Evolutionary conservation across 2,113 vertebrate species (phyloP).

Genomic region (Chaenocephalus aceratus): DNA sequence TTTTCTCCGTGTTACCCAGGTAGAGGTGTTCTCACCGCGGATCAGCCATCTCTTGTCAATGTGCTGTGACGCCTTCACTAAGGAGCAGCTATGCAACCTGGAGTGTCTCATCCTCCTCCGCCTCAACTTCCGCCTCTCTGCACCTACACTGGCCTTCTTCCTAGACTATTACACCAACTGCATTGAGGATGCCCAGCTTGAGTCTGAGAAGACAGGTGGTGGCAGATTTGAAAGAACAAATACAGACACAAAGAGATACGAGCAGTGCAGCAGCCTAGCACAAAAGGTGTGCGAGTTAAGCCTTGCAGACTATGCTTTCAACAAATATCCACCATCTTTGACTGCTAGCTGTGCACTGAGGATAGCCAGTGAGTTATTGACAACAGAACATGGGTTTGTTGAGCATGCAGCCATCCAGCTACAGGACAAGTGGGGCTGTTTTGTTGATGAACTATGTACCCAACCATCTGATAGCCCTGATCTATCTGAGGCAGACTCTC

Average conservation of each 20-base stretch:
- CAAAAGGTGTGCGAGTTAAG: slow-evolving; percentile 88
- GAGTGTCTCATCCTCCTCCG: slow-evolving; percentile 91
- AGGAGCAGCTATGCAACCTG: slow-evolving; percentile 92
- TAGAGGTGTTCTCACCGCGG: slow-evolving; percentile 89
- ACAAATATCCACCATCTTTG: slow-evolving; percentile 88
- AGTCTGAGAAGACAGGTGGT: slow-evolving; percentile 15
- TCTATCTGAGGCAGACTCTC: background rate
- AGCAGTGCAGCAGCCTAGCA: slow-evolving; percentile 82
- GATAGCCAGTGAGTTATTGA: slow-evolving; percentile 84
- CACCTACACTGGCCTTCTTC: slow-evolving; percentile 92
- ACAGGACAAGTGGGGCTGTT: background rate
- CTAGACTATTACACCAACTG: slow-evolving; percentile 88
- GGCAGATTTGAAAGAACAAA: background rate
- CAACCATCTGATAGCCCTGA: background rate
- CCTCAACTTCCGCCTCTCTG: slow-evolving; percentile 88
- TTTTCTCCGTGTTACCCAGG: slow-evolving; percentile 76
- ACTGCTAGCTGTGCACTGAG: slow-evolving; percentile 87
- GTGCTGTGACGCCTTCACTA: slow-evolving; percentile 90
- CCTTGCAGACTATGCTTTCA: slow-evolving; percentile 93
- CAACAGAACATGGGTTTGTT: background rate
- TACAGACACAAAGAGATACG: slow-evolving; percentile 18
- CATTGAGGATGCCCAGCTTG: slow-evolving; percentile 54
- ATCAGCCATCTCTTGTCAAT: slow-evolving; percentile 90
- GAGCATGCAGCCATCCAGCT: background rate
- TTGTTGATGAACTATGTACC: slow-evolving; percentile 7